Evolutionary conservation across 2,888 invertebrate species (phyloP).

Genomic region (Philhelius pedissequus): DNA sequence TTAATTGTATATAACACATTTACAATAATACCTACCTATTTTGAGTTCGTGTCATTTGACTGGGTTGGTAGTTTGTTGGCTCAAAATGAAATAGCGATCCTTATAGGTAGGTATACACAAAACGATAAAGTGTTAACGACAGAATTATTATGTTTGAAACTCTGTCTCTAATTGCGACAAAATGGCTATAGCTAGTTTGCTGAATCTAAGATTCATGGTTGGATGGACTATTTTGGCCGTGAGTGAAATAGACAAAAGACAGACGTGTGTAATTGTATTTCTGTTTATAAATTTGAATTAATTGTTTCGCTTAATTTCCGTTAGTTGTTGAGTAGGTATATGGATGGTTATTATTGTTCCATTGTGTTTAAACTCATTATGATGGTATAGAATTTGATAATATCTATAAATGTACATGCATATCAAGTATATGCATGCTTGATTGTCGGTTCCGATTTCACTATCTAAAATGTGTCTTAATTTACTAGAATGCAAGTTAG

Average conservation of each 20-base stretch:
- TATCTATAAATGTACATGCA: too few relatives aligned
- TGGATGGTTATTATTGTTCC: background rate
- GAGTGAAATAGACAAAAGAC: background rate
- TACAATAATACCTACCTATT: background rate
- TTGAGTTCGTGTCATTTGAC: background rate
- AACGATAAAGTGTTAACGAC: conserved; percentile 7
- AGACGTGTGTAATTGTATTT: background rate
- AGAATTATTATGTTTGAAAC: conserved; percentile 2
- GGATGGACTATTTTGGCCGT: background rate
- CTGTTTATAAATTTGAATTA: conserved; percentile 13
- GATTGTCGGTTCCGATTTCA: too few relatives aligned
- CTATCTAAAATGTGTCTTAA: too few relatives aligned
- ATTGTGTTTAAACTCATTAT: background rate
- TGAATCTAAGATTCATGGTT: conserved; percentile 5
- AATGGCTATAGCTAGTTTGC: background rate
- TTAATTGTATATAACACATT: background rate
- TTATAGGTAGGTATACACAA: background rate
- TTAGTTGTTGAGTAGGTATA: background rate
- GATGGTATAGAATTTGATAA: too few relatives aligned
- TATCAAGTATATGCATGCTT: too few relatives aligned
- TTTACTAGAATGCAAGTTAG: too few relatives aligned
- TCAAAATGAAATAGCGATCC: too few relatives aligned
- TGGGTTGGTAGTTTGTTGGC: too few relatives aligned
- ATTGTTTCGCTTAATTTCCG: background rate
- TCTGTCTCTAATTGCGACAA: background rate